Evolutionary conservation across 2,888 invertebrate genomes (phyloP).

Genomic region (Selenia dentaria): DNA sequence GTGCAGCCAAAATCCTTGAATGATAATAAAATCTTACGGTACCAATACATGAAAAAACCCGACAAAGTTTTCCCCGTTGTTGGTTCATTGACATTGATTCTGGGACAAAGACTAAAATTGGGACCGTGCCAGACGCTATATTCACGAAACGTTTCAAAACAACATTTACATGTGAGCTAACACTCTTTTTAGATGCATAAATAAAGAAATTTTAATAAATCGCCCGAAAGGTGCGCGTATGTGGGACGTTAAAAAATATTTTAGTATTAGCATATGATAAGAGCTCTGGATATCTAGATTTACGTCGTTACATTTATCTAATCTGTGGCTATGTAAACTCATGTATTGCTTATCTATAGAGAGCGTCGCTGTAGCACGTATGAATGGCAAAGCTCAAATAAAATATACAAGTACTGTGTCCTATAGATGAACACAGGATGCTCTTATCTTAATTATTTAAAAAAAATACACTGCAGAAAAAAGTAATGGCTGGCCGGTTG

Average conservation of each 20-base stretch:
- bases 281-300: neutral
- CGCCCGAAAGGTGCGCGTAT: conserved; percentile 2
- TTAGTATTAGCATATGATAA: neutral
- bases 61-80: conserved; percentile 11
- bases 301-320: neutral
- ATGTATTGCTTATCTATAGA: neutral
- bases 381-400: conserved; percentile 3
- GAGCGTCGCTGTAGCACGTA: conserved; percentile 4
- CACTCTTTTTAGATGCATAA: conserved; percentile 17
- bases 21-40: no score
- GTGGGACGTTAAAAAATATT: neutral
- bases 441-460: no score
- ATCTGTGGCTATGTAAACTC: neutral
- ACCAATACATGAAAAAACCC: no score
- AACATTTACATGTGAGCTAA: conserved; percentile 31
- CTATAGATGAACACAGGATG: no score
- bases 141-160: conserved; percentile 54
- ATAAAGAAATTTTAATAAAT: conserved; percentile 15
- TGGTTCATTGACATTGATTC: conserved; percentile 68
- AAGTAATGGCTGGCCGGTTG: no score
- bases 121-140: conserved; percentile 61
- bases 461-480: no score
- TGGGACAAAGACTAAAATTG: conserved; percentile 64
- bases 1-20: no score
- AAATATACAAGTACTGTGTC: no score